Percentiles rank a stretch among this genome's conserved stretches.
Conservation (phyloP, 2,797 vertebrate genomes). For the Bufotes viridis region DNA sequence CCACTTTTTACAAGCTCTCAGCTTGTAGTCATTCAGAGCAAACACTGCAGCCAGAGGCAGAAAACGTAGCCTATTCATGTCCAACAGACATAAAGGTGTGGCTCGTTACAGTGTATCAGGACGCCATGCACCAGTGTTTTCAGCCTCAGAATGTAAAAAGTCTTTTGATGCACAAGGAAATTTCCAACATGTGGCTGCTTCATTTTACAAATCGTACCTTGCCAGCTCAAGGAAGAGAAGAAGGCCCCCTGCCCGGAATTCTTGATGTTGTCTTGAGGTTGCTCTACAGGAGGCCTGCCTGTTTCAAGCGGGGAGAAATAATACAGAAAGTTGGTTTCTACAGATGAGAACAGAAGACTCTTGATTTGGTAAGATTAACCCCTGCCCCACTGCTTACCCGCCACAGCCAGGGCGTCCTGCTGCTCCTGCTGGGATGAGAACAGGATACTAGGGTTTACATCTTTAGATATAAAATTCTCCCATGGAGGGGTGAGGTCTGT, state of each 20-base stretch:
- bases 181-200: neutral
- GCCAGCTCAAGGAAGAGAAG: slow-evolving; percentile 81
- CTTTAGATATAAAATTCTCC: slow-evolving; percentile 96
- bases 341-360: no score
- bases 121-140: neutral
- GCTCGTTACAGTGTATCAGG: neutral
- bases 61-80: neutral
- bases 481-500: slow-evolving; percentile 95
- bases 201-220: slow-evolving; percentile 70
- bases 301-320: slow-evolving; percentile 65
- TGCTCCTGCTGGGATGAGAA: slow-evolving; percentile 97
- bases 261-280: slow-evolving; percentile 75
- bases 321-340: neutral
- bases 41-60: neutral
- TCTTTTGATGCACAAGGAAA: neutral
- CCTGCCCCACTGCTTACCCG: slow-evolving; percentile 75
- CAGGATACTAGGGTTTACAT: slow-evolving; percentile 89
- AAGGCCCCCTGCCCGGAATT: slow-evolving; percentile 77
- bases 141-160: neutral
- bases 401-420: slow-evolving; percentile 88
- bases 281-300: slow-evolving; percentile 74
- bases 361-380: neutral
- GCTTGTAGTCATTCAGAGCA: no score
- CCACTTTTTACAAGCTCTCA: neutral
- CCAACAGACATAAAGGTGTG: neutral